Base-by-base conservation (phyloP, 1,140 invertebrate species). In the Yoshiicerus persimilis region DNA sequence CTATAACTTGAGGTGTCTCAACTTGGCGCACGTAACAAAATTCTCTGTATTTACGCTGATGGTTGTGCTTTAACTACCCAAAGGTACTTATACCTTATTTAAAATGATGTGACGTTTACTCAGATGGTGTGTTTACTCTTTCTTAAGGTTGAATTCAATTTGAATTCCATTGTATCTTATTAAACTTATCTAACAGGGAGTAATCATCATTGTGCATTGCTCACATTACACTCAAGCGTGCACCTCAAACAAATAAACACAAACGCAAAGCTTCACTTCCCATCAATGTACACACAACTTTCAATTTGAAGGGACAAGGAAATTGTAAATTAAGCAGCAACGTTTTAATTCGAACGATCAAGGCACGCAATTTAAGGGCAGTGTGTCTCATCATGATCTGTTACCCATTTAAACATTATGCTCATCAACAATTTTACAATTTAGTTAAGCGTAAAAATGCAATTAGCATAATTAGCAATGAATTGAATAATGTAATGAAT, bases 81-180 rank as follows among this genome's bases (percentile, higher is more conserved):
- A 5, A 56, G 16, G 30, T 80, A 80, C 75, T 80, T 70, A 56
- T n/a, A 30, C 25, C 30, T 70, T 30, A 70, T 47, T 47, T 16
- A 47, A 11, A 47, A 47, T 16, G 41, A 11, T 47, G 10, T 70
- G 66, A 70, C 66, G 66, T 32, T 80, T 20, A 34, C 32, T 36
- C 16, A 70, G 13, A 25, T 70, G 23, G 64, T 27, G 13, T 30
- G 23, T 70, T 70, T 70, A 30, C 64, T 70, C 64, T 30, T 23
- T 80, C 34, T 80, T 80, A 80, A 80, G 75, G 75, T 80, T 80
- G 75, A 80, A 80, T 80, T 80, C 20, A 80, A 36, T 80, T 80
- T 34, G 23, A 80, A 80, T 80, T 80, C 75, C n/a, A 80, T 80
- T 80, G 75, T 80, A 80, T 80, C 30, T 80, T 8, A 80, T 80